Percentiles rank a stretch among this genome's conserved stretches.
phyloP scores from a whole-genome alignment of 2,888 invertebrate species.

The Lycocerus yunnanus region DNA sequence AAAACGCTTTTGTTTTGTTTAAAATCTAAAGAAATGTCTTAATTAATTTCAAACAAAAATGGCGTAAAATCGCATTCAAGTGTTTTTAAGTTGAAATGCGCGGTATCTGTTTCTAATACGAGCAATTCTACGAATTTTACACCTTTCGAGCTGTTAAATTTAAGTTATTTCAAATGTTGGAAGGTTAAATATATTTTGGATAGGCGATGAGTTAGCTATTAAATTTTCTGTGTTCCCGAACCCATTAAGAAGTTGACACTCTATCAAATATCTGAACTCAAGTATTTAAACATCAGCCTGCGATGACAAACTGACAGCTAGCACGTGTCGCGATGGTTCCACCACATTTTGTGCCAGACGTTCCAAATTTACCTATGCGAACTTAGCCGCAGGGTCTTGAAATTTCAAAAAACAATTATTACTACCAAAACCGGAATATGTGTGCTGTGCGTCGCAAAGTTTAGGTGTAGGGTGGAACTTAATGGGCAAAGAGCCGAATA shows the following conservation, averaged over 20 bases:
- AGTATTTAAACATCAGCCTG: constrained; percentile 32
- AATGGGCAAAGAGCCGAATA: constrained; percentile 53
- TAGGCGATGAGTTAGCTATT: constrained; percentile 39
- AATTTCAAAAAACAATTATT: background rate
- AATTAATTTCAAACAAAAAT: background rate
- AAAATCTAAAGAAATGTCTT: background rate
- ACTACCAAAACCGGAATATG: background rate
- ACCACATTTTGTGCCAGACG: background rate
- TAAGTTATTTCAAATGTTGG: constrained; percentile 31
- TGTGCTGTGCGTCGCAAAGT: constrained; percentile 20
- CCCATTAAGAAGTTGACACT: constrained; percentile 45
- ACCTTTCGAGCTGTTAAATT: background rate
- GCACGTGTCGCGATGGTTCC: constrained; percentile 16
- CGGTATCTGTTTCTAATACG: too few species aligned
- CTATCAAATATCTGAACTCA: constrained; percentile 40
- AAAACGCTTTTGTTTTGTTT: background rate
- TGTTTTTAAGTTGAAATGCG: background rate
- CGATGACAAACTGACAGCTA: constrained; percentile 30
- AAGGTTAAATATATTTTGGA: constrained; percentile 31
- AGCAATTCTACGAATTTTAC: background rate
- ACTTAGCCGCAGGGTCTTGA: background rate
- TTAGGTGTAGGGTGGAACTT: constrained; percentile 39
- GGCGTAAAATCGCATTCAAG: background rate
- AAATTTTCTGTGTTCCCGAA: constrained; percentile 40
- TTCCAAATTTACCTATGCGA: background rate